Evolutionary conservation across 2,888 invertebrate genomes (phyloP), one percentile per base, ranked within the genome.

Genomic region (Thereva nobilitata): DNA sequence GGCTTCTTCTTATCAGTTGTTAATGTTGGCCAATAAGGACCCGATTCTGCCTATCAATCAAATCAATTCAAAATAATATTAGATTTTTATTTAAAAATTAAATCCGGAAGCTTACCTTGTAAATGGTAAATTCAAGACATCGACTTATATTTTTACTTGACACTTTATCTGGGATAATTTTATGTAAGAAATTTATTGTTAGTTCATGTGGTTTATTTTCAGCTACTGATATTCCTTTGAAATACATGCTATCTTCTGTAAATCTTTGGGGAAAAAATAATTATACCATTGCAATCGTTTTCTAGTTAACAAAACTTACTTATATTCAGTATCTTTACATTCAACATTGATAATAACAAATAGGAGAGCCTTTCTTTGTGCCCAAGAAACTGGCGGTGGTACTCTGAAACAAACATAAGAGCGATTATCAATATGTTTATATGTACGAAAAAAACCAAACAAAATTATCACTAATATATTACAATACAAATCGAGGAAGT

Each of bases 371-470:
- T 87, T 88, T 76, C 94, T 86, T 82, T 97, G 97, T 67, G 97
- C 97, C 97, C 97, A 97, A 82, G 92, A 86, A 74, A 96, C 91
- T 71, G 92, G 87, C 70, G 97, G 95, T 76, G 92, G 90, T 74
- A 79, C 74, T 66, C 75, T 72, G 56, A 23, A 67, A 69, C n/a
- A 7, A 41, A 67, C 52, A 50, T 23, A 23, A 23, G 2, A 23
- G 2, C 23, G 23, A 23, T 23, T 23, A 23, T 23, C 23, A 23
- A 2, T 23, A 23, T 23, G 23, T 23, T 23, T 23, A 23, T 2
- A 23, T 23, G 1, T 23, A 23, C n/a, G n/a, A n/a, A n/a, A 23
- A 23, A 23, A 23, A 2, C 23, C 1, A 23, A 23, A 2, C 1
- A 23, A 23, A 23, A 23, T 23, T 23, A 23, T 2, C 23, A 23